phyloP scores from a whole-genome alignment of 2,888 invertebrate genomes.

The Sarcophaga caerulescens region DNA sequence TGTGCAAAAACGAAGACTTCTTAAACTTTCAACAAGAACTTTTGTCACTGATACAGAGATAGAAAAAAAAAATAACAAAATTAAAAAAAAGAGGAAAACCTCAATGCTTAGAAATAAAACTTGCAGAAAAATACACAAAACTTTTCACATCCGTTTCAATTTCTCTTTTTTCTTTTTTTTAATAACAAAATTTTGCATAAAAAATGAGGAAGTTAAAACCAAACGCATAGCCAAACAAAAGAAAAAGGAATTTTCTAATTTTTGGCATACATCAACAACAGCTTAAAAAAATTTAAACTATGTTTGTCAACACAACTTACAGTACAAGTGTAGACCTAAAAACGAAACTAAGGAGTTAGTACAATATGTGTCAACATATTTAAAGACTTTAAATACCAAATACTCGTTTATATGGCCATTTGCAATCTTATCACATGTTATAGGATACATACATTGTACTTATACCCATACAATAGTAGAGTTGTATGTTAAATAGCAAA shows the following conservation, averaged over 20 bases:
- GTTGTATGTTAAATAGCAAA: too few species aligned
- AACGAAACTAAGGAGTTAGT: not conserved
- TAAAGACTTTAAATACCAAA: not conserved
- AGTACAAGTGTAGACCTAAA: slow-evolving; percentile 3
- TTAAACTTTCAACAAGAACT: slow-evolving; percentile 46
- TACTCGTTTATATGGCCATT: not conserved
- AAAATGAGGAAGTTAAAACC: slow-evolving; percentile 23
- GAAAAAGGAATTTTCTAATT: slow-evolving; percentile 46
- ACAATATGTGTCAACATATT: not conserved
- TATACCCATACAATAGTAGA: not conserved
- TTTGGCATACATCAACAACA: slow-evolving; percentile 55
- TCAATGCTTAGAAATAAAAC: slow-evolving; percentile 38
- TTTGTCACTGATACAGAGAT: slow-evolving; percentile 18
- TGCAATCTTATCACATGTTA: not conserved
- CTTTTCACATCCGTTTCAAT: slow-evolving; percentile 37
- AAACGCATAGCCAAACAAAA: slow-evolving; percentile 10
- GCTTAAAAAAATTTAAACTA: slow-evolving; percentile 35
- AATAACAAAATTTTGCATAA: slow-evolving; percentile 11
- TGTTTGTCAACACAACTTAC: slow-evolving; percentile 26
- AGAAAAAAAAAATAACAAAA: slow-evolving; percentile 20
- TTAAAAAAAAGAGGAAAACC: slow-evolving; percentile 27
- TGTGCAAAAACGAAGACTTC: slow-evolving; percentile 32
- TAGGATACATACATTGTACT: not conserved
- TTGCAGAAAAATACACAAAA: slow-evolving; percentile 41
- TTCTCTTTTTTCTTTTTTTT: slow-evolving; percentile 1